A percentile compares a stretch with the other conserved stretches of the same genome.
phyloP scores from a whole-genome alignment of 2,113 vertebrate species.

The Semicossyphus pulcher region DNA sequence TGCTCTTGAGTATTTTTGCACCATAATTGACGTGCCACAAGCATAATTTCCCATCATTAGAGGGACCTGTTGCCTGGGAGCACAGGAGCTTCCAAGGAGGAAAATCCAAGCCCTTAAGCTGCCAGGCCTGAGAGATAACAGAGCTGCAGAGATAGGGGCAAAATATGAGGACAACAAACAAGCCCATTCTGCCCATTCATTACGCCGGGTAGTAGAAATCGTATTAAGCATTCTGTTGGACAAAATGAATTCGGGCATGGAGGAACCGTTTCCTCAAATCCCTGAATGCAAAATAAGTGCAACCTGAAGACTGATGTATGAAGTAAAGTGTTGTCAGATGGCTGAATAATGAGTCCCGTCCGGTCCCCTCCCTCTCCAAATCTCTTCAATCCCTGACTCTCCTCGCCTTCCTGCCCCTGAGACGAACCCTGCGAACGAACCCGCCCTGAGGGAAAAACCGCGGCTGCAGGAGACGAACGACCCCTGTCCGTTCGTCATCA shows the following conservation, averaged over 20 bases:
- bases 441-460: constrained; percentile 15
- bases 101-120: constrained; percentile 55
- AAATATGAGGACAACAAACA: constrained; percentile 54
- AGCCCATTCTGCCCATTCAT: constrained; percentile 45
- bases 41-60: constrained; percentile 71
- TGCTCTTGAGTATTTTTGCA: constrained; percentile 48
- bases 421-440: background rate
- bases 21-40: constrained; percentile 63
- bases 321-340: constrained; percentile 31
- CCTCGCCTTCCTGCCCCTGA: background rate
- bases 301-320: constrained; percentile 35
- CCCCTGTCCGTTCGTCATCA: constrained; percentile 33
- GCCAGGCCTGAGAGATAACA: constrained; percentile 47
- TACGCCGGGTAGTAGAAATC: constrained; percentile 34
- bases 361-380: background rate
- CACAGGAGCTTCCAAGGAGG: constrained; percentile 41
- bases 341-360: constrained; percentile 9
- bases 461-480: constrained; percentile 42
- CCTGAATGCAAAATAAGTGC: constrained; percentile 31
- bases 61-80: constrained; percentile 68
- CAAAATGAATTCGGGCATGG: constrained; percentile 59
- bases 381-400: background rate
- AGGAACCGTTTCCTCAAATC: constrained; percentile 40
- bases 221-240: constrained; percentile 43
- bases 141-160: constrained; percentile 29